Percentiles rank a stretch among this genome's conserved stretches.
Evolutionary conservation across 1,140 invertebrate species (phyloP).

Genomic region (Trachymyrmex septentrionalis): DNA sequence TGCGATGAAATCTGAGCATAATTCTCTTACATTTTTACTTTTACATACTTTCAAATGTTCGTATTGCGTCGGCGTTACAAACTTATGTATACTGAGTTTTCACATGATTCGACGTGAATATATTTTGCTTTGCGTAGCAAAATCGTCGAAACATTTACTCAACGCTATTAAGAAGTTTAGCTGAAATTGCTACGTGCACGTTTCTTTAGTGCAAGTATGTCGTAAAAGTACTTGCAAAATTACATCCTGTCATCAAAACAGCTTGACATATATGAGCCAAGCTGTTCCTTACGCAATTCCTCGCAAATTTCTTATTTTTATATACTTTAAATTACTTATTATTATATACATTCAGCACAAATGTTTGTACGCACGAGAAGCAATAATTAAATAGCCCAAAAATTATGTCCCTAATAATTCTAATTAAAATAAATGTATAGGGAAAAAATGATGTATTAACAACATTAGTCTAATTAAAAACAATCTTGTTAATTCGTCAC

Average conservation of each 20-base stretch:
- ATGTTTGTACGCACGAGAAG: not conserved
- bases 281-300: constrained; percentile 19
- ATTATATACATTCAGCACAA: too few species aligned
- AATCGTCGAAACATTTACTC: constrained; percentile 18
- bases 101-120: not conserved
- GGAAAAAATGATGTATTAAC: not conserved
- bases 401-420: not conserved
- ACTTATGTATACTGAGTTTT: not conserved
- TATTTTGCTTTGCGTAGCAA: not conserved
- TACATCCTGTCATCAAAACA: not conserved
- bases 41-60: not conserved
- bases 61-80: not conserved
- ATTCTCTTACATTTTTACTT: not conserved
- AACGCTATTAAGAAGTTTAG: constrained; percentile 26
- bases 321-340: constrained; percentile 2
- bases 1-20: not conserved
- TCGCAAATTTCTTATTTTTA: constrained; percentile 48
- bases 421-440: not conserved
- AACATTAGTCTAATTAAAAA: not conserved
- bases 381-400: constrained; percentile 22
- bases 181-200: not conserved
- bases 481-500: not conserved
- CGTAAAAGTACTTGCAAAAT: constrained; percentile 40
- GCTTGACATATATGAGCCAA: constrained; percentile 46
- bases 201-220: constrained; percentile 2